These are phyloP conservation scores for Panagrolaimus sp. DNA, from an alignment of 1,140 invertebrate genomes.

Conservation along the genomic window DNA sequence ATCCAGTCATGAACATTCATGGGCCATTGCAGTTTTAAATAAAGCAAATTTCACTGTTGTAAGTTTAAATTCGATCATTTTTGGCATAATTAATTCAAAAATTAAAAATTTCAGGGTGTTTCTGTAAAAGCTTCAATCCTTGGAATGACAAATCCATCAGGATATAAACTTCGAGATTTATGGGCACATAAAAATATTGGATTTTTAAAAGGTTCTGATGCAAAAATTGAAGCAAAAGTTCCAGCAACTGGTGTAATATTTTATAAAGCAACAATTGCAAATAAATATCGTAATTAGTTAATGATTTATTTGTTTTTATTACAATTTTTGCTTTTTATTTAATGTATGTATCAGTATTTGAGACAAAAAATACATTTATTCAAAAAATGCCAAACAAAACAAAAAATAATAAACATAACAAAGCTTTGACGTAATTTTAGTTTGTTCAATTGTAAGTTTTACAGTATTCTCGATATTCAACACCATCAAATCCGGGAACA, in stretches of 20 bases:
- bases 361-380: no score
- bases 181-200: constrained; percentile 34
- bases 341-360: no score
- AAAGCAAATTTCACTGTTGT: constrained; percentile 33
- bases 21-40: constrained; percentile 11
- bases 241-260: not conserved
- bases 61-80: constrained; percentile 21
- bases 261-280: constrained; percentile 12
- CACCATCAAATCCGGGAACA: no score
- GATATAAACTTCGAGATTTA: constrained; percentile 45
- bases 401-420: no score
- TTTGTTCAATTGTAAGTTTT: no score
- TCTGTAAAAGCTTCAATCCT: constrained; percentile 12
- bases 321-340: no score
- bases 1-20: constrained; percentile 6
- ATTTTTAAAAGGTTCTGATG: not conserved
- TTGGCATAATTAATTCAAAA: no score
- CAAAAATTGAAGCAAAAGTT: not conserved
- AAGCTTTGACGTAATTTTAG: no score
- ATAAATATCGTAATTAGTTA: no score
- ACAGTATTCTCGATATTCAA: no score
- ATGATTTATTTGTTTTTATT: no score
- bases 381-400: no score
- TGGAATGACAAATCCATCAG: constrained; percentile 38
- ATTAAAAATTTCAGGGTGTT: constrained; percentile 20